Base-by-base conservation (phyloP, 1,140 invertebrate species). In the Musca domestica region DNA sequence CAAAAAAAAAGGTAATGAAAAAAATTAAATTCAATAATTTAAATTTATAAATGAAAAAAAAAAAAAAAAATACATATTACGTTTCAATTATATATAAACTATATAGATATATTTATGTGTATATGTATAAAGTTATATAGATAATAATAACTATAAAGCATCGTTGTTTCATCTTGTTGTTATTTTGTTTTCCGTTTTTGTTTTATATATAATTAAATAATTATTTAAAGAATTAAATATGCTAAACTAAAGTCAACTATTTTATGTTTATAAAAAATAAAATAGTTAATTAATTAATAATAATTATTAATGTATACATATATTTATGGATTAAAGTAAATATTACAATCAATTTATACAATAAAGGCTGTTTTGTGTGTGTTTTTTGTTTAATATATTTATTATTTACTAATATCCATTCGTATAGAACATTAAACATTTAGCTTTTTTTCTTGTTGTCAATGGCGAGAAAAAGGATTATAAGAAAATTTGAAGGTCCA, bases 341-440 rank as follows among this genome's bases (percentile, higher is more conserved):
- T 61, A 61, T 61, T 61, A 61, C 56, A 61, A 61, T 61, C 34
- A 61, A 61, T 61, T 61, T 61, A 61, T 61, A 61, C 56, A 61
- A 61, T 61, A 61, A 61, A 61, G 56, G 56, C 30, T 61, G 30
- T 41, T 61, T 34, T 20, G 34, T 61, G 56, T 34, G 19, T 14
- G n/a, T 34, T 61, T 41, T 30, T 61, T 52, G 19, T 23, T 19
- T 51, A 51, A 19, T 51, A 22, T 51, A 22, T 51, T 19, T 19
- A 10, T 51, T 20, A 51, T 51, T 51, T 22, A 41, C 34, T 41
- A 41, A 22, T 51, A 51, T 19, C 7, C 48, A 51, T 51, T 20
- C 17, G 20, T 20, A 51, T 51, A 51, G 17, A 51, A 51, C 20
- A 51, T 27, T 58, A 54, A 54, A 15, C 14, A 54, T 54, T 23